Percentiles rank a stretch among this genome's conserved stretches.
Evolutionary conservation across 2,113 vertebrate species (phyloP).

Genomic region (Equus przewalskii): DNA sequence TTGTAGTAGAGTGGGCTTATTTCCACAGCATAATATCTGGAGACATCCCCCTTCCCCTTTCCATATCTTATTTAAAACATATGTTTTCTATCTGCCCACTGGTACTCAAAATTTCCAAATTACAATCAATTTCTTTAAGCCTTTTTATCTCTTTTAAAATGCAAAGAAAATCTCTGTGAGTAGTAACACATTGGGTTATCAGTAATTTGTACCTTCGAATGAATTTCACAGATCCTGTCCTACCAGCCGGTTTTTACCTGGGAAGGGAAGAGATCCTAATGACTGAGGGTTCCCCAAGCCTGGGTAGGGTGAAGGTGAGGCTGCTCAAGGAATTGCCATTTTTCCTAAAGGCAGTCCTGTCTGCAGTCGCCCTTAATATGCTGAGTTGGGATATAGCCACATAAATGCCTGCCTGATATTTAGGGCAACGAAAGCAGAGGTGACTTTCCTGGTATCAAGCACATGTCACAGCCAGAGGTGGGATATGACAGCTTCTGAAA

Average conservation of each 20-base stretch:
- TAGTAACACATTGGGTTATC: neutral
- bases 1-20: neutral
- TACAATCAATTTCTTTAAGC: neutral
- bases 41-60: too few relatives aligned
- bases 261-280: neutral
- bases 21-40: neutral
- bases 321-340: neutral
- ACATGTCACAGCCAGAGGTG: neutral
- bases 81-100: neutral
- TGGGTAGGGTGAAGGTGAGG: neutral
- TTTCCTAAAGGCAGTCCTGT: neutral
- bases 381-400: neutral
- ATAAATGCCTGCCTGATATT: neutral
- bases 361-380: neutral
- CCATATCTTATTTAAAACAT: neutral
- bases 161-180: neutral
- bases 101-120: constrained; percentile 50
- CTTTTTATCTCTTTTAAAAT: neutral
- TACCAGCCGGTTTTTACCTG: neutral
- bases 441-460: neutral
- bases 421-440: neutral
- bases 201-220: neutral
- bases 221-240: neutral
- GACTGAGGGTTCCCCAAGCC: neutral
- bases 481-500: neutral